phyloP scores from a whole-genome alignment of 2,888 invertebrate genomes.

The Marasmarcha lunaedactyla region DNA sequence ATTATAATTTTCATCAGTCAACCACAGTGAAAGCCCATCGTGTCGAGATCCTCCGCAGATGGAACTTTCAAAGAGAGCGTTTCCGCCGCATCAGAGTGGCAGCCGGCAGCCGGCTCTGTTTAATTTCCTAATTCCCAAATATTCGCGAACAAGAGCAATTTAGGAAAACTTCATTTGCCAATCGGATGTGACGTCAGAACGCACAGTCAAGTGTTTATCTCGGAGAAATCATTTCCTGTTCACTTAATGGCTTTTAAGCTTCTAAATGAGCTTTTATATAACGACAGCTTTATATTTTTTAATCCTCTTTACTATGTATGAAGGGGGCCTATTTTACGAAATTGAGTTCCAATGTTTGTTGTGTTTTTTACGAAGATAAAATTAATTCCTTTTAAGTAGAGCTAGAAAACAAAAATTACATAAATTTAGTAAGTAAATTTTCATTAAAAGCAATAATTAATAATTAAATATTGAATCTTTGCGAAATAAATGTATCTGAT shows the following conservation, averaged over 20 bases:
- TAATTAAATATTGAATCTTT: too few relatives aligned
- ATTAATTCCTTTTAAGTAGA: too few relatives aligned
- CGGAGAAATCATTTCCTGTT: constrained; percentile 51
- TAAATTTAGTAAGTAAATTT: too few relatives aligned
- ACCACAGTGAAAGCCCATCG: too few relatives aligned
- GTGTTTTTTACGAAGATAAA: too few relatives aligned
- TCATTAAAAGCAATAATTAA: too few relatives aligned
- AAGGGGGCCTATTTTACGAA: constrained; percentile 4
- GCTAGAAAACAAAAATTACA: too few relatives aligned
- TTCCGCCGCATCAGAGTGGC: not conserved
- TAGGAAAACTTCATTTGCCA: constrained; percentile 53
- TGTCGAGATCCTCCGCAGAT: too few relatives aligned
- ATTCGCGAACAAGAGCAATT: constrained; percentile 44
- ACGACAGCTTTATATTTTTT: constrained; percentile 15
- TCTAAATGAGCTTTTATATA: constrained; percentile 37
- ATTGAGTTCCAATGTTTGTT: too few relatives aligned
- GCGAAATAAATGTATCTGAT: too few relatives aligned
- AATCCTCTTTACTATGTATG: not conserved
- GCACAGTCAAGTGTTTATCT: constrained; percentile 38
- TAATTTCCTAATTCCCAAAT: constrained; percentile 66
- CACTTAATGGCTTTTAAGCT: constrained; percentile 52
- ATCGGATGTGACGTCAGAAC: constrained; percentile 55
- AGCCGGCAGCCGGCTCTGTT: constrained; percentile 32
- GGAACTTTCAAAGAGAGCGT: not conserved
- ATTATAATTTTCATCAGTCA: too few relatives aligned